phyloP scores from a whole-genome alignment of 2,797 vertebrate genomes.

The Smutsia temminckii region DNA sequence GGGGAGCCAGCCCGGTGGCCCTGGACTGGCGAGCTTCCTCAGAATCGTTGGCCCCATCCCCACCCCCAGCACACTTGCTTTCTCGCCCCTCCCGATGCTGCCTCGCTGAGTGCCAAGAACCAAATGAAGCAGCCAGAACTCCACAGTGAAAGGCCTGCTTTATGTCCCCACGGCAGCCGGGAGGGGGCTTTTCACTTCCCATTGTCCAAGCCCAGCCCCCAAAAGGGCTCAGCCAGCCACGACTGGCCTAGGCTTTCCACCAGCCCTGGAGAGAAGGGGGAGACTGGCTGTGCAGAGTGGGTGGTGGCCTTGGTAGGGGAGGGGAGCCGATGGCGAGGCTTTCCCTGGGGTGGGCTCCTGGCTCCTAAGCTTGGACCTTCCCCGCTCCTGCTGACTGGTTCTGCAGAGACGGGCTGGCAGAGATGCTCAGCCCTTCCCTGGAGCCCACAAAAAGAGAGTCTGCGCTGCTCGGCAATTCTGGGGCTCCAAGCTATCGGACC shows the following conservation, averaged over 20 bases:
- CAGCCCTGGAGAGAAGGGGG: slow-evolving; percentile 13
- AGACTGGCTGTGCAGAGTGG: neutral
- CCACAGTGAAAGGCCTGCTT: slow-evolving; percentile 87
- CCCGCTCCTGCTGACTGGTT: neutral
- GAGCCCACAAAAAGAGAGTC: slow-evolving; percentile 16
- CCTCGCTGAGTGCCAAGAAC: slow-evolving; percentile 81
- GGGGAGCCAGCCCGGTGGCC: slow-evolving; percentile 68
- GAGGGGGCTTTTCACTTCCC: slow-evolving; percentile 59
- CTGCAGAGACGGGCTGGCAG: neutral
- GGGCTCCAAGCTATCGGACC: neutral
- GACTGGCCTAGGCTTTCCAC: neutral
- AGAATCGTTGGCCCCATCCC: slow-evolving; percentile 65
- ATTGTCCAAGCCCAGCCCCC: slow-evolving; percentile 59
- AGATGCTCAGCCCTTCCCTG: neutral
- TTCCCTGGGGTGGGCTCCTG: neutral
- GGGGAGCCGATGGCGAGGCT: neutral
- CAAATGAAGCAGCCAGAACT: slow-evolving; percentile 81
- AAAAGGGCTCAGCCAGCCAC: slow-evolving; percentile 15
- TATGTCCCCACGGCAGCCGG: slow-evolving; percentile 74
- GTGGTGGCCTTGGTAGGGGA: neutral
- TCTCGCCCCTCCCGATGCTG: slow-evolving; percentile 72
- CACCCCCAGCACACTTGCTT: slow-evolving; percentile 62
- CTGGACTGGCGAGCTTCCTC: slow-evolving; percentile 70
- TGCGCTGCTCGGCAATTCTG: slow-evolving; percentile 39
- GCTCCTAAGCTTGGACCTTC: neutral